These are phyloP conservation scores for Apis cerana DNA, from an alignment of 1,140 invertebrate species.

Conservation along the genomic window DNA sequence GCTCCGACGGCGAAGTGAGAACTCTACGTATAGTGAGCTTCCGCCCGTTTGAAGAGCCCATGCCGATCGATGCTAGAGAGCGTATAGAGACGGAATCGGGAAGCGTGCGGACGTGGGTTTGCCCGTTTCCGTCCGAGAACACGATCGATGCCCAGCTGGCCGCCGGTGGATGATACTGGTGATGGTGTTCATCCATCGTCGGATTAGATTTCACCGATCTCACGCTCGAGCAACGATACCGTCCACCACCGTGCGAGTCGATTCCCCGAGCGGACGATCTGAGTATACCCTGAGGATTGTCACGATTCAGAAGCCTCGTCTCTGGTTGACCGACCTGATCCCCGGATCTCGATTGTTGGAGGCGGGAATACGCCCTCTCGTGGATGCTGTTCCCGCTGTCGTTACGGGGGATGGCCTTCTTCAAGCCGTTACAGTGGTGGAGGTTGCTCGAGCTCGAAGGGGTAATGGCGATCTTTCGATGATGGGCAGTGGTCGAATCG, in stretches of 20 bases:
- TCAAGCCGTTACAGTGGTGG: slow-evolving; percentile 43
- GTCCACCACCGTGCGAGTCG: slow-evolving; percentile 55
- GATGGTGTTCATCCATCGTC: slow-evolving; percentile 67
- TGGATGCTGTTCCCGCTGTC: slow-evolving; percentile 68
- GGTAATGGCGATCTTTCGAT: slow-evolving; percentile 57
- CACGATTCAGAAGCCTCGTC: slow-evolving; percentile 13
- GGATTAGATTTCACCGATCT: slow-evolving; percentile 69
- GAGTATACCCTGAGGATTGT: slow-evolving; percentile 22
- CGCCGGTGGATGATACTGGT: slow-evolving; percentile 56
- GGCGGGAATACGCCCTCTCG: slow-evolving; percentile 44
- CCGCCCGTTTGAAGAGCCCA: slow-evolving; percentile 92
- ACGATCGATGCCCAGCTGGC: slow-evolving; percentile 68
- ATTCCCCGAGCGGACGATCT: slow-evolving; percentile 34
- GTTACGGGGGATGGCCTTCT: slow-evolving; percentile 50
- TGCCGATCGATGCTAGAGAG: slow-evolving; percentile 90
- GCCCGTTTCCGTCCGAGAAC: slow-evolving; percentile 59
- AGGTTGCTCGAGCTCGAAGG: slow-evolving; percentile 31
- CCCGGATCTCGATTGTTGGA: slow-evolving; percentile 13
- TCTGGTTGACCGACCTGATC: slow-evolving; percentile 34
- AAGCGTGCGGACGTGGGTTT: slow-evolving; percentile 72
- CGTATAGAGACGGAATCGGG: slow-evolving; percentile 86
- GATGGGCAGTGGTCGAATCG: not conserved
- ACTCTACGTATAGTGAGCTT: slow-evolving; percentile 91
- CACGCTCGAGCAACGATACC: slow-evolving; percentile 70
- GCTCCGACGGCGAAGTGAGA: slow-evolving; percentile 90